A percentile compares a stretch with the other conserved stretches of the same genome.
Conservation (phyloP, 2,797 vertebrate genomes). For the Halcyon smyrnensis region DNA sequence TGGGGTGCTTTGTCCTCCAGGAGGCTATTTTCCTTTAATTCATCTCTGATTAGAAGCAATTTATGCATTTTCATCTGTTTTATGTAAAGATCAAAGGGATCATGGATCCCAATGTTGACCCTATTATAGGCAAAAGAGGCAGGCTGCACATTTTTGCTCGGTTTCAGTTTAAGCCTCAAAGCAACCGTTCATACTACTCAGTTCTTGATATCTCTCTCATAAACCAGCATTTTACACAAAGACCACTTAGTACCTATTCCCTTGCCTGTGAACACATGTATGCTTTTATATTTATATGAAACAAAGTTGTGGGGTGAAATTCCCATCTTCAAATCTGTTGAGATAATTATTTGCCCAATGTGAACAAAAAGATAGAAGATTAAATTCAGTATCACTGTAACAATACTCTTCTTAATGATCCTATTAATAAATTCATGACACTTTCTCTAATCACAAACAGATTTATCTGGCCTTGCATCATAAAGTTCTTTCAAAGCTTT, state of each 20-base stretch:
- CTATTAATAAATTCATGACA: not conserved
- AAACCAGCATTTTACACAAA: not conserved
- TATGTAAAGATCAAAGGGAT: slow-evolving; percentile 75
- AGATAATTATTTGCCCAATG: not conserved
- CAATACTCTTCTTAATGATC: not conserved
- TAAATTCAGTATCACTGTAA: not conserved
- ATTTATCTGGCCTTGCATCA: not conserved
- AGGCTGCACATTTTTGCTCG: slow-evolving; percentile 51
- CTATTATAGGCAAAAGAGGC: slow-evolving; percentile 62
- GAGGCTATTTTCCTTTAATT: slow-evolving; percentile 78
- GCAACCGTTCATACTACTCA: not conserved
- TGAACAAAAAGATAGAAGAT: not conserved
- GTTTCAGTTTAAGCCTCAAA: slow-evolving; percentile 48
- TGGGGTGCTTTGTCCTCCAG: slow-evolving; percentile 76
- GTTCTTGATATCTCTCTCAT: not conserved
- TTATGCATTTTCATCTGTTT: slow-evolving; percentile 79
- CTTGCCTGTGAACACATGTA: not conserved
- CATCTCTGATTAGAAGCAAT: slow-evolving; percentile 78
- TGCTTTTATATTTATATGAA: not conserved
- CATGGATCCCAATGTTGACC: slow-evolving; percentile 59
- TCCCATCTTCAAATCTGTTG: not conserved
- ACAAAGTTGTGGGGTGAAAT: not conserved
- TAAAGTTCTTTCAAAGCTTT: not conserved
- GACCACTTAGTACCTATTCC: not conserved
- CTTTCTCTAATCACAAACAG: not conserved